Conservation (phyloP, 2,113 vertebrate species). For the Lepus europaeus region DNA sequence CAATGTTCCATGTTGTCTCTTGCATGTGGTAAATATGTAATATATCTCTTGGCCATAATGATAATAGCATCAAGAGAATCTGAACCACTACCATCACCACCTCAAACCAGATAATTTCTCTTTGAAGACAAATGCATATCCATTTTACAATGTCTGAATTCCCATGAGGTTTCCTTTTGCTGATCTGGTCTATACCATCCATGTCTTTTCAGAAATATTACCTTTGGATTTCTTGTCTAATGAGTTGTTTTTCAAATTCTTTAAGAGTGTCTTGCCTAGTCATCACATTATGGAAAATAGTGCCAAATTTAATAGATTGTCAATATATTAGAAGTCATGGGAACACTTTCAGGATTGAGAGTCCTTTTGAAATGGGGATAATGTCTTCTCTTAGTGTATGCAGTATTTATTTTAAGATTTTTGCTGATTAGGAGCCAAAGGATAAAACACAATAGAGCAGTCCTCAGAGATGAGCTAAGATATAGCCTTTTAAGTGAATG, state of each 20-base stretch:
- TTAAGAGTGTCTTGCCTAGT: not conserved
- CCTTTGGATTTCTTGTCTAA: not conserved
- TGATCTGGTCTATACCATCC: not conserved
- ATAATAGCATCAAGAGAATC: not conserved
- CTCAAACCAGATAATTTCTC: not conserved
- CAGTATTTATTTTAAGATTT: slow-evolving; percentile 14
- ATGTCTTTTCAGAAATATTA: not conserved
- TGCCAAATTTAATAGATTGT: not conserved
- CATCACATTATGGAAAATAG: not conserved
- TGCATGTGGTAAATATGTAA: not conserved
- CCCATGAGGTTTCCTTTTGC: not conserved
- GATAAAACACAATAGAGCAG: too few species aligned
- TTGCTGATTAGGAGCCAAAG: not conserved
- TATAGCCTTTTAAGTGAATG: too few species aligned
- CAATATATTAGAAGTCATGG: not conserved
- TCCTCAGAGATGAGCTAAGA: too few species aligned
- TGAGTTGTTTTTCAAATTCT: not conserved
- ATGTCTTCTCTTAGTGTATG: not conserved
- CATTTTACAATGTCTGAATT: not conserved
- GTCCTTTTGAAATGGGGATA: not conserved
- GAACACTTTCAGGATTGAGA: not conserved
- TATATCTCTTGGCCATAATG: not conserved
- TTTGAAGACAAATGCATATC: not conserved
- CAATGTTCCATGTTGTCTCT: not conserved
- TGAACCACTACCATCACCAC: not conserved